phyloP scores from a whole-genome alignment of 1,140 invertebrate species.

The Andricus grossulariae region DNA sequence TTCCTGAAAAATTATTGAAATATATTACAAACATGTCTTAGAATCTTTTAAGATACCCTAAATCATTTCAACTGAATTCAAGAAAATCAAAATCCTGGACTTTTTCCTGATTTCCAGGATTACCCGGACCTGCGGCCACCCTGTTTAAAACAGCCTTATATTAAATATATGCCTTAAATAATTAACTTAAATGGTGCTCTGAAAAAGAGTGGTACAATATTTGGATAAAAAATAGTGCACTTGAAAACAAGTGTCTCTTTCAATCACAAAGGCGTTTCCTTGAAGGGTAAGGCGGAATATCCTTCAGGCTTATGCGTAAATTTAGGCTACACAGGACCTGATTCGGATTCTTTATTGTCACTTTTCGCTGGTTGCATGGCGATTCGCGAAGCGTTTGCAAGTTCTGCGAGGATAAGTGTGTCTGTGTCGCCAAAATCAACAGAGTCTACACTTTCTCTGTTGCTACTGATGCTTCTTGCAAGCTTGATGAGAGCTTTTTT shows the following conservation, averaged over 20 bases:
- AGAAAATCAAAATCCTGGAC: no score
- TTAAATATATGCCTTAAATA: neutral
- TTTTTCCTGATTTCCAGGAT: no score
- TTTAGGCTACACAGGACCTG: neutral
- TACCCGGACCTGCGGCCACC: no score
- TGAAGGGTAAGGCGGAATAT: no score
- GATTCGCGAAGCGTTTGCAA: slow-evolving; percentile 56
- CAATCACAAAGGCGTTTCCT: slow-evolving; percentile 14
- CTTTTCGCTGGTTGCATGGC: neutral
- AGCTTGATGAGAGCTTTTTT: slow-evolving; percentile 73
- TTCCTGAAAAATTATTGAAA: no score
- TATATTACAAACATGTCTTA: no score
- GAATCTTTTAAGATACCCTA: no score
- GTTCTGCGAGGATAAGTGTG: slow-evolving; percentile 55
- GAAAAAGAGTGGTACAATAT: neutral
- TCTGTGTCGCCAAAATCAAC: slow-evolving; percentile 50
- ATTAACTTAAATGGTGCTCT: neutral
- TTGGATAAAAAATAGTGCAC: neutral
- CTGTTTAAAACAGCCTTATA: neutral
- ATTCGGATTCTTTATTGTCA: neutral
- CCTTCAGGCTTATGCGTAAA: neutral
- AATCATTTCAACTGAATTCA: no score
- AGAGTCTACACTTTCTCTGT: slow-evolving; percentile 18
- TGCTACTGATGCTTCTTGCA: slow-evolving; percentile 71
- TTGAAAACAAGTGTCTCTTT: slow-evolving; percentile 10